Base-by-base conservation (phyloP, 2,888 invertebrate species). In the Cotesia congregata region DNA sequence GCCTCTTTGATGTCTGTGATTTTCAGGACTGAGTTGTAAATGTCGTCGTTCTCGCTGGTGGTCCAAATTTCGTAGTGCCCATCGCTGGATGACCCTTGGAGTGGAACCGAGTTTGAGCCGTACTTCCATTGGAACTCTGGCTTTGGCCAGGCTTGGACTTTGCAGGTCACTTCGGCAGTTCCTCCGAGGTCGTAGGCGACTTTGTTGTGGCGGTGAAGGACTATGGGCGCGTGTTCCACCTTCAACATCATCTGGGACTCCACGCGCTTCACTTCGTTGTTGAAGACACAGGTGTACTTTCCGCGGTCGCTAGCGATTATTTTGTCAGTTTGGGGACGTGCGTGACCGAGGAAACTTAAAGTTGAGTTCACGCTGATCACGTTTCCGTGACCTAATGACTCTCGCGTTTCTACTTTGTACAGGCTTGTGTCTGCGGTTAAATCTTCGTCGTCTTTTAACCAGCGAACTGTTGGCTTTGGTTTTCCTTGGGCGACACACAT, bases 61-160 rank as follows among this genome's bases (percentile, higher is more conserved):
- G 95, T 94, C 83, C 94, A 95, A 67, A 96, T 95, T 85, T 96
- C 94, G 88, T 97, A 97, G 85, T 96, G 96, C 0, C 95, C 95
- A 85, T 96, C 95, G 1, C 95, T 94, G 1, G 90, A 89, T 0
- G 95, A 94, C 88, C 95, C 94, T 80, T 94, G 93, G 64, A 96
- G 88, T 0, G 95, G 94, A 0, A 94, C 93, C 0, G 92, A 91
- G 88, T 95, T 95, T 5, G 93, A 93, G 59, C 94, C 95, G 85
- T 93, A 96, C 85, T 93, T 95, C 97, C 97, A 98, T 85, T 97
- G 96, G 90, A 97, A 97, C 86, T 96, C 96, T 0, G 97, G 97
- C 85, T 96, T 95, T 0, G 97, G 97, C 89, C 96, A 97, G 0
- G 97, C 96, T 86, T 96, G 96, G 12, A 97, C 96, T 86, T 94